Evolutionary conservation across 2,888 invertebrate species (phyloP).

Genomic region (Napeogenes sylphis): DNA sequence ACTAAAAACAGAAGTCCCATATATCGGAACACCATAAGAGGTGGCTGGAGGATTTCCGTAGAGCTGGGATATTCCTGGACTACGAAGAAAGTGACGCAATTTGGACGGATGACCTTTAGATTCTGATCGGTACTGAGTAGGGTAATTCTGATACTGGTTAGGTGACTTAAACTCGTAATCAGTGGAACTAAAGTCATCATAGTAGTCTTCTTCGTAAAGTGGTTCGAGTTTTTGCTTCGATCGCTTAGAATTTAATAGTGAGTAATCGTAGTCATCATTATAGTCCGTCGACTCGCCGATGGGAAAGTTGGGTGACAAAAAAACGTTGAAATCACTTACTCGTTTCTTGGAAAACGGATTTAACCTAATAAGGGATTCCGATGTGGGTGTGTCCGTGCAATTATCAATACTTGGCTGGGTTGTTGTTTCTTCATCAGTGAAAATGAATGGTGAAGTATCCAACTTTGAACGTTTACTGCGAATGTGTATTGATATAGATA

Average conservation of each 20-base stretch:
- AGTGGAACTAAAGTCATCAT: slow-evolving; percentile 34
- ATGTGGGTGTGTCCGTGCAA: slow-evolving; percentile 35
- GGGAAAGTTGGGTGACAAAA: slow-evolving; percentile 44
- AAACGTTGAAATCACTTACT: slow-evolving; percentile 39
- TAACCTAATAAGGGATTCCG: slow-evolving; percentile 44
- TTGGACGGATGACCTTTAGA: slow-evolving; percentile 40
- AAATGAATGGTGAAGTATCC: slow-evolving; percentile 51
- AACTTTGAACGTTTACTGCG: slow-evolving; percentile 42
- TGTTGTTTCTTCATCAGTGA: slow-evolving; percentile 37
- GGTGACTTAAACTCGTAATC: slow-evolving; percentile 42
- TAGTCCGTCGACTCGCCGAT: slow-evolving; percentile 46
- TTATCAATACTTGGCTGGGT: slow-evolving; percentile 30
- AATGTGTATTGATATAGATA: slow-evolving; percentile 28
- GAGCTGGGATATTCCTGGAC: slow-evolving; percentile 28
- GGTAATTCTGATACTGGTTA: slow-evolving; percentile 31
- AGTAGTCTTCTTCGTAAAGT: slow-evolving; percentile 43
- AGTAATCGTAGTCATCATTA: slow-evolving; percentile 38
- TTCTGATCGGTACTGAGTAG: slow-evolving; percentile 32
- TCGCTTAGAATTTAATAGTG: slow-evolving; percentile 27
- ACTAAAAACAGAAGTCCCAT: slow-evolving; percentile 26
- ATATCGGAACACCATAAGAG: slow-evolving; percentile 39
- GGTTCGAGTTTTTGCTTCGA: slow-evolving; percentile 38
- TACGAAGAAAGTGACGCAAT: slow-evolving; percentile 36
- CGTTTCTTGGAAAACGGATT: slow-evolving; percentile 33
- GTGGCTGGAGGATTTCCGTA: slow-evolving; percentile 32